A percentile compares a stretch with the other conserved stretches of the same genome.
Conservation (phyloP, 1,140 invertebrate species). For the Pogonomyrmex californicus region DNA sequence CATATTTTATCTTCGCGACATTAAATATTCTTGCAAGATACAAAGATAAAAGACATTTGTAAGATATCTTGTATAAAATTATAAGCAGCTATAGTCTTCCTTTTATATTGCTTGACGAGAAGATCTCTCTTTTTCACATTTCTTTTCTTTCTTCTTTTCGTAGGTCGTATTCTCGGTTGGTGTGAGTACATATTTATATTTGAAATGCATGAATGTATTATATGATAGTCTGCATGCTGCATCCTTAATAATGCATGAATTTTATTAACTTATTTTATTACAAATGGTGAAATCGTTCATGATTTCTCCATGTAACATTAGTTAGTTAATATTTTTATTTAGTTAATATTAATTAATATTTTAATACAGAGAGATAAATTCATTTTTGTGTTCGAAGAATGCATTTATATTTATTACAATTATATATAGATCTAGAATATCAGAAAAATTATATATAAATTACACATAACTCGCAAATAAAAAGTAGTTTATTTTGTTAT, state of each 20-base stretch:
- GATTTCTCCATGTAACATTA: neutral
- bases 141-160: constrained; percentile 77
- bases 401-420: neutral
- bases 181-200: constrained; percentile 82
- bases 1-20: neutral
- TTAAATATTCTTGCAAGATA: neutral
- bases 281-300: neutral
- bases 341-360: too few species aligned
- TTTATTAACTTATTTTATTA: constrained; percentile 1
- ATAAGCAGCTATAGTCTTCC: neutral
- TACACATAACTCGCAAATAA: neutral
- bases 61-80: neutral
- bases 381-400: constrained; percentile 23
- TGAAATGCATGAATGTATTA: constrained; percentile 28
- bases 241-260: constrained; percentile 6
- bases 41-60: neutral
- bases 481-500: neutral
- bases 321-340: too few species aligned
- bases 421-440: neutral
- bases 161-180: constrained; percentile 83
- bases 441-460: neutral
- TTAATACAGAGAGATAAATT: neutral
- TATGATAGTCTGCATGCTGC: constrained; percentile 44
- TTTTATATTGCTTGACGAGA: constrained; percentile 5
- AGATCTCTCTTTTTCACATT: constrained; percentile 50